phyloP scores from a whole-genome alignment of 2,888 invertebrate species.

The Alsophila aescularia region DNA sequence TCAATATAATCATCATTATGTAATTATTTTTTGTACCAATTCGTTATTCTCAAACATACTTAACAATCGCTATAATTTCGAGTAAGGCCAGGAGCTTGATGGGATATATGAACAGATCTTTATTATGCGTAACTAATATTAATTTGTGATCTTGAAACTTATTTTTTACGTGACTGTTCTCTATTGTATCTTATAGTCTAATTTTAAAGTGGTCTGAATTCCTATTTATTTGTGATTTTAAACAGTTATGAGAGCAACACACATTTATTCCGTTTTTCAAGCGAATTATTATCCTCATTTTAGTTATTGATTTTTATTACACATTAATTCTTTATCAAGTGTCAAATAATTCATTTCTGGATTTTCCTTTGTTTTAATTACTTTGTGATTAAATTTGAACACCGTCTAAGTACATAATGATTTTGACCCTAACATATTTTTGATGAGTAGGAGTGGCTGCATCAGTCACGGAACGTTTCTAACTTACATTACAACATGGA shows the following conservation, averaged over 20 bases:
- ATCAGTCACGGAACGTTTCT: slow-evolving; percentile 41
- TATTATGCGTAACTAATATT: slow-evolving; percentile 66
- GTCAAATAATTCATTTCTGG: too few species aligned
- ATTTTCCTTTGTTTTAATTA: background rate
- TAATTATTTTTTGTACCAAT: slow-evolving; percentile 44
- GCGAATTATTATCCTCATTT: too few species aligned
- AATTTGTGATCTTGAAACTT: slow-evolving; percentile 30
- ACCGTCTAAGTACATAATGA: background rate
- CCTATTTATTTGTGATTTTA: too few species aligned
- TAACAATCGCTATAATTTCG: slow-evolving; percentile 42
- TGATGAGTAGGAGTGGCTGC: slow-evolving; percentile 38
- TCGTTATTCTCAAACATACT: slow-evolving; percentile 39
- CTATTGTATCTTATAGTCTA: background rate
- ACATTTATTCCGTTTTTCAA: too few species aligned
- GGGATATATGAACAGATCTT: slow-evolving; percentile 51
- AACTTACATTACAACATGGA: slow-evolving; percentile 29
- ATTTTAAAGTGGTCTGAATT: background rate
- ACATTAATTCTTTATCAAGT: too few species aligned
- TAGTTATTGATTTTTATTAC: too few species aligned
- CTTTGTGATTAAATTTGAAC: background rate
- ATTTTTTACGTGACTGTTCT: slow-evolving; percentile 9
- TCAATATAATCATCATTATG: slow-evolving; percentile 40
- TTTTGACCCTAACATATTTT: slow-evolving; percentile 23
- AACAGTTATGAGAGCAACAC: too few species aligned
- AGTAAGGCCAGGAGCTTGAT: slow-evolving; percentile 53